These are phyloP conservation scores for Anorthoa munda DNA, from an alignment of 2,888 invertebrate genomes.

Conservation along the genomic window DNA sequence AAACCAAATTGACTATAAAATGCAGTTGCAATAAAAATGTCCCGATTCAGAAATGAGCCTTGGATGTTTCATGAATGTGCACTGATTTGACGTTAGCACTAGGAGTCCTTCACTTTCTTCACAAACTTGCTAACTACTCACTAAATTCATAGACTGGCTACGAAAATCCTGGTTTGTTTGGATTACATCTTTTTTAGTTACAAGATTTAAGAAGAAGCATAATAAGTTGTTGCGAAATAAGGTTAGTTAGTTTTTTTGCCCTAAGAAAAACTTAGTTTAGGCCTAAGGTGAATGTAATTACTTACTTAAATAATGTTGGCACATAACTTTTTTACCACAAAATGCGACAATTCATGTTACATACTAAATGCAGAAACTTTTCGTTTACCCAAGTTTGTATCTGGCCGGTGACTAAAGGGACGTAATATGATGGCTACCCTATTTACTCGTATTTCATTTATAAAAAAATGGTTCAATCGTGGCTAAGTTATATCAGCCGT, in stretches of 20 bases:
- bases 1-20: no score
- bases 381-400: not conserved
- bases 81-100: slow-evolving; percentile 63
- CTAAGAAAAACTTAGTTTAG: slow-evolving; percentile 1
- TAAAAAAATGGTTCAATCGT: no score
- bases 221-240: slow-evolving; percentile 6
- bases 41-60: slow-evolving; percentile 25
- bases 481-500: no score
- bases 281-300: slow-evolving; percentile 19
- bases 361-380: not conserved
- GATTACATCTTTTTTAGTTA: slow-evolving; percentile 22
- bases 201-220: slow-evolving; percentile 15
- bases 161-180: slow-evolving; percentile 37
- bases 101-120: slow-evolving; percentile 51
- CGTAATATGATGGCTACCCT: not conserved
- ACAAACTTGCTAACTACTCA: slow-evolving; percentile 64
- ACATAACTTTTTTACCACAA: not conserved
- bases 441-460: not conserved
- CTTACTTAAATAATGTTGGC: not conserved
- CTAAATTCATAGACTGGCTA: slow-evolving; percentile 48
- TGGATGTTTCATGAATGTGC: slow-evolving; percentile 63
- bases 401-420: not conserved
- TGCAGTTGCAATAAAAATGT: not conserved
- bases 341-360: not conserved
- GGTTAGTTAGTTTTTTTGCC: slow-evolving; percentile 6